Percentiles rank a stretch among this genome's conserved stretches.
Evolutionary conservation across 2,113 vertebrate genomes (phyloP).

Genomic region (Rhinichthys klamathensis): DNA sequence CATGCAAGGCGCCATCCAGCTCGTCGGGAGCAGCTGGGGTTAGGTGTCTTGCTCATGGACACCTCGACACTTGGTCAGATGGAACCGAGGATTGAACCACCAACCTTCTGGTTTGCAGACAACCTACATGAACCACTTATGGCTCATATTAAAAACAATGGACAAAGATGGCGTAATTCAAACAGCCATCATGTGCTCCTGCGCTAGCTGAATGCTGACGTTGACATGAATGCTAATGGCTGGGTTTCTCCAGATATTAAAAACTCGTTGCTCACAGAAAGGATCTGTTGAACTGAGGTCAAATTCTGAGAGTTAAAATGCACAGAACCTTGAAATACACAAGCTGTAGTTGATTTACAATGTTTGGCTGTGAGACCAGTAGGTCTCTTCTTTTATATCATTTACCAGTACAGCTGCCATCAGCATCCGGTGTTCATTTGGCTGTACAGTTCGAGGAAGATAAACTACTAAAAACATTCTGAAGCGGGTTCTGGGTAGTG

Average conservation of each 20-base stretch:
- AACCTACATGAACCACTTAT: no score
- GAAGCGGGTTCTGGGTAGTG: background rate
- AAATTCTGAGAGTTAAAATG: slow-evolving; percentile 9
- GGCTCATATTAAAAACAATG: no score
- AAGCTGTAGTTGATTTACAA: slow-evolving; percentile 24
- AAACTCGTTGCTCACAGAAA: background rate
- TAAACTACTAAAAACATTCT: slow-evolving; percentile 20
- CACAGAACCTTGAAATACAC: slow-evolving; percentile 8
- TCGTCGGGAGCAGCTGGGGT: no score
- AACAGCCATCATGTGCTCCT: background rate
- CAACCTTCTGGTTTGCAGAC: no score
- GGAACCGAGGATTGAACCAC: no score
- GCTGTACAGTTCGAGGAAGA: background rate
- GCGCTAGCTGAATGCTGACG: background rate
- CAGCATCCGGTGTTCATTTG: background rate
- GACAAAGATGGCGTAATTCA: background rate
- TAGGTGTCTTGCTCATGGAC: no score
- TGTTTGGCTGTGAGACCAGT: slow-evolving; percentile 9
- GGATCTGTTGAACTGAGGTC: background rate
- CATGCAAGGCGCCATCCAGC: no score
- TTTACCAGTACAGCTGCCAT: slow-evolving; percentile 30
- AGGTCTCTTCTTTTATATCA: slow-evolving; percentile 1
- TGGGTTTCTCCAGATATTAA: background rate
- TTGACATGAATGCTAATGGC: background rate
- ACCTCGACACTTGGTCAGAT: no score